phyloP scores from a whole-genome alignment of 64 coral and sea anemone species.

The Pachyseris speciosa region DNA sequence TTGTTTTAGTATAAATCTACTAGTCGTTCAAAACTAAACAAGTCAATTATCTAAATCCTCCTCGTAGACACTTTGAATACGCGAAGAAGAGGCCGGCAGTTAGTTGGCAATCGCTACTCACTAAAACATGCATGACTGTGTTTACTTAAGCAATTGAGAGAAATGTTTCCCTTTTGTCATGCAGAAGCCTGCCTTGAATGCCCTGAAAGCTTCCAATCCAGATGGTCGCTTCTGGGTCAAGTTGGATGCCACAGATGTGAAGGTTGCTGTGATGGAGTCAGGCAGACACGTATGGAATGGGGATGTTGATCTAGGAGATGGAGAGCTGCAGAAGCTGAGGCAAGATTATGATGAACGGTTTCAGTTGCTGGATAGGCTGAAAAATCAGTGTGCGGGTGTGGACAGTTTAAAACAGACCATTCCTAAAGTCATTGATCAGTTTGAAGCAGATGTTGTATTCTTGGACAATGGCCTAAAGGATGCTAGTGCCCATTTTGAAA shows the following conservation, averaged over 20 bases:
- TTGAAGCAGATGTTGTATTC: conserved; percentile 35
- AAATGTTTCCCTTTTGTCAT: too few species aligned
- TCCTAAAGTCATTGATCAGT: neutral
- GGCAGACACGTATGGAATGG: conserved; percentile 42
- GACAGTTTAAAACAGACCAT: neutral
- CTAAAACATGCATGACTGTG: too few species aligned
- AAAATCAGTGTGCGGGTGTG: neutral
- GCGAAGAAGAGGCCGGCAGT: too few species aligned
- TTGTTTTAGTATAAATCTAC: too few species aligned
- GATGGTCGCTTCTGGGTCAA: conserved; percentile 38
- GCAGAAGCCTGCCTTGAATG: neutral
- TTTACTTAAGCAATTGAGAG: too few species aligned
- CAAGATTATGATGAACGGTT: conserved; percentile 14
- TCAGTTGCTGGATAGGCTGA: neutral
- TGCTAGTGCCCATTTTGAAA: conserved; percentile 18
- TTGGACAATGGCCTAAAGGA: conserved; percentile 53
- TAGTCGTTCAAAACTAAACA: too few species aligned
- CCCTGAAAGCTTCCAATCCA: neutral
- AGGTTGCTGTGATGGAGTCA: conserved; percentile 45
- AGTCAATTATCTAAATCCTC: too few species aligned
- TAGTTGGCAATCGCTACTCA: too few species aligned
- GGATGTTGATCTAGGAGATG: conserved; percentile 52
- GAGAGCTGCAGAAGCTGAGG: conserved; percentile 1
- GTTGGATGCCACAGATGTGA: conserved; percentile 44
- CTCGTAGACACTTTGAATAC: too few species aligned